These are phyloP conservation scores for Lobophora halterata DNA, from an alignment of 2,888 invertebrate species.

Conservation along the genomic window DNA sequence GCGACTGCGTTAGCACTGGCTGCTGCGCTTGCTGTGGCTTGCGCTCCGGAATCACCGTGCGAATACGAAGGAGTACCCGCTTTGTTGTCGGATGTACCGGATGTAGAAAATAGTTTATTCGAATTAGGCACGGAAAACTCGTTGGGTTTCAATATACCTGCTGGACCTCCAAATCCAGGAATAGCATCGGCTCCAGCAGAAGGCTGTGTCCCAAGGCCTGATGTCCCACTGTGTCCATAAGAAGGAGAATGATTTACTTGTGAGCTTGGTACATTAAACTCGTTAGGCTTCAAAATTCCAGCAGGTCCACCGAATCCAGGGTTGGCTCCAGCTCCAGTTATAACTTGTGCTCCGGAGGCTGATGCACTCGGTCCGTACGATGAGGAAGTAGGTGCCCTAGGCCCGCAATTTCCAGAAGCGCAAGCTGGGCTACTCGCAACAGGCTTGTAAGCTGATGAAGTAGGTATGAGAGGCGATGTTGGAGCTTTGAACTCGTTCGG, in stretches of 20 bases:
- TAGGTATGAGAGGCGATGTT: slow-evolving; percentile 17
- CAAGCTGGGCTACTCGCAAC: slow-evolving; percentile 13
- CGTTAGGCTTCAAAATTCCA: slow-evolving; percentile 55
- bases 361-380: slow-evolving; percentile 7
- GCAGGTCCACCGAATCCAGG: slow-evolving; percentile 52
- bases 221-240: neutral
- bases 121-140: slow-evolving; percentile 33
- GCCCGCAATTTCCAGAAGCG: slow-evolving; percentile 23
- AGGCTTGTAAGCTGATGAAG: slow-evolving; percentile 5
- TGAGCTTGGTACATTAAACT: slow-evolving; percentile 30
- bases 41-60: slow-evolving; percentile 14
- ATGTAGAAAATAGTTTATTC: slow-evolving; percentile 8
- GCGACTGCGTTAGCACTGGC: slow-evolving; percentile 32
- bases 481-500: slow-evolving; percentile 44
- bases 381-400: slow-evolving; percentile 9
- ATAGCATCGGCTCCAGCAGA: slow-evolving; percentile 3
- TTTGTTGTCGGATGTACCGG: slow-evolving; percentile 21
- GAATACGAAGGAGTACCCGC: slow-evolving; percentile 8
- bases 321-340: slow-evolving; percentile 6
- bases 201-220: neutral
- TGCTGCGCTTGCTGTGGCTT: slow-evolving; percentile 18
- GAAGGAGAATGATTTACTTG: too few species aligned
- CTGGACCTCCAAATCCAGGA: slow-evolving; percentile 50
- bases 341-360: slow-evolving; percentile 7
- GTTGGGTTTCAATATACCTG: slow-evolving; percentile 54